A percentile compares a stretch with the other conserved stretches of the same genome.
These are phyloP conservation scores for Eupithecia insigniata DNA, from an alignment of 2,888 invertebrate species.

Conservation along the genomic window DNA sequence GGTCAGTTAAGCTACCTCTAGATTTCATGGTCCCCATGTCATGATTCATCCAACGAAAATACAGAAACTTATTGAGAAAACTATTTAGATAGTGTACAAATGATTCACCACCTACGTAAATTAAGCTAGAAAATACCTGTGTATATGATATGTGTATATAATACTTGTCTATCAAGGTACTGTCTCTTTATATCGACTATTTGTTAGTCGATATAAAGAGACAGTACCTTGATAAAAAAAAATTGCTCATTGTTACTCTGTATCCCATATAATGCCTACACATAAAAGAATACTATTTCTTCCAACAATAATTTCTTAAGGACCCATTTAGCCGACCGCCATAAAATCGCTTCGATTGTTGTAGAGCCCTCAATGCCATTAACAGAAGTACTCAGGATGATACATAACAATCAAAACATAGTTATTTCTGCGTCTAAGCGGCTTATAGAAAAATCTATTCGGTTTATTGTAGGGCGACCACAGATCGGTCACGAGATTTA, in stretches of 20 bases:
- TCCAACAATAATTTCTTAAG: slow-evolving; percentile 12
- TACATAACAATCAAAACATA: slow-evolving; percentile 50
- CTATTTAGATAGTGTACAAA: not conserved
- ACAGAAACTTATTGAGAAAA: not conserved
- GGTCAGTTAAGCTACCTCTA: no score
- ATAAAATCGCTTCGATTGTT: slow-evolving; percentile 25
- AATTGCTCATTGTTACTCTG: not conserved
- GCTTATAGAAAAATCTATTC: slow-evolving; percentile 78
- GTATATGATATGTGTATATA: no score
- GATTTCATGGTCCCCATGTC: not conserved
- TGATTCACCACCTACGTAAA: not conserved
- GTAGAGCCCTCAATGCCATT: slow-evolving; percentile 23
- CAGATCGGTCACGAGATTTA: slow-evolving; percentile 12
- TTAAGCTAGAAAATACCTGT: not conserved
- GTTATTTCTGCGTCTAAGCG: slow-evolving; percentile 72
- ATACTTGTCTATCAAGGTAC: no score
- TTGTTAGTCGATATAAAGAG: not conserved
- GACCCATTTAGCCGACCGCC: slow-evolving; percentile 13
- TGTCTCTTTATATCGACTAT: no score
- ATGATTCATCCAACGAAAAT: not conserved
- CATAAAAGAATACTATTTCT: slow-evolving; percentile 1
- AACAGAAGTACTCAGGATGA: slow-evolving; percentile 35
- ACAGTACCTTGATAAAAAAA: not conserved
- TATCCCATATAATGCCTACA: not conserved
- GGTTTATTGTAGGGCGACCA: slow-evolving; percentile 61